Conservation (phyloP, 2,888 invertebrate species). For the Brachyptera putata region DNA sequence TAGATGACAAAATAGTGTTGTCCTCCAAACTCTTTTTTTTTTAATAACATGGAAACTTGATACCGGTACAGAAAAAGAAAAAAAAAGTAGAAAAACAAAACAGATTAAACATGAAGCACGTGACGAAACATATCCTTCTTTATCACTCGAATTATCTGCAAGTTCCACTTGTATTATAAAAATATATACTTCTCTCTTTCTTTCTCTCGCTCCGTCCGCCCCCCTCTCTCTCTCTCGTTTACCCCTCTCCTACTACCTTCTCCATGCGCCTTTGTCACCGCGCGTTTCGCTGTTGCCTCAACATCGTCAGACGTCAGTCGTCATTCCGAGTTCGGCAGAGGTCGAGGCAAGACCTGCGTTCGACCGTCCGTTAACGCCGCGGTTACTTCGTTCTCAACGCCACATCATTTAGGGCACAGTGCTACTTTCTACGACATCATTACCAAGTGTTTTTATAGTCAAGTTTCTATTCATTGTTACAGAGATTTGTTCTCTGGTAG, state of each 20-base stretch:
- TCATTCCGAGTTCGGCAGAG: conserved; percentile 20
- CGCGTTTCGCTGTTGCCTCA: conserved; percentile 17
- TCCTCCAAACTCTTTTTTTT: too few relatives aligned
- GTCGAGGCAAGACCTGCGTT: not conserved
- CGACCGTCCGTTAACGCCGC: not conserved
- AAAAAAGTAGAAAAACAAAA: too few relatives aligned
- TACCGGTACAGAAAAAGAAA: too few relatives aligned
- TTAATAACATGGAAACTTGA: too few relatives aligned
- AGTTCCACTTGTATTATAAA: not conserved
- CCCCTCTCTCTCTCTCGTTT: not conserved
- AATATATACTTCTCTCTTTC: not conserved
- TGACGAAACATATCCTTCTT: too few relatives aligned
- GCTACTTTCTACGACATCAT: not conserved
- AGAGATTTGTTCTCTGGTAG: not conserved
- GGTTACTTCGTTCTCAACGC: conserved; percentile 7
- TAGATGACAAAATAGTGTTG: too few relatives aligned
- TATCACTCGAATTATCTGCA: not conserved
- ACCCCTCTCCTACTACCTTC: conserved; percentile 8
- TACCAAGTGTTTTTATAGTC: not conserved
- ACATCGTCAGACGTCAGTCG: not conserved
- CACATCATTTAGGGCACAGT: not conserved
- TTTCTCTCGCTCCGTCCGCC: not conserved
- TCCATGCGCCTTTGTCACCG: conserved; percentile 28
- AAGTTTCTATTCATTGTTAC: not conserved
- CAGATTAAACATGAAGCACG: too few relatives aligned